Evolutionary conservation across 2,113 vertebrate species (phyloP).

Genomic region (Melanerpes formicivorus): DNA sequence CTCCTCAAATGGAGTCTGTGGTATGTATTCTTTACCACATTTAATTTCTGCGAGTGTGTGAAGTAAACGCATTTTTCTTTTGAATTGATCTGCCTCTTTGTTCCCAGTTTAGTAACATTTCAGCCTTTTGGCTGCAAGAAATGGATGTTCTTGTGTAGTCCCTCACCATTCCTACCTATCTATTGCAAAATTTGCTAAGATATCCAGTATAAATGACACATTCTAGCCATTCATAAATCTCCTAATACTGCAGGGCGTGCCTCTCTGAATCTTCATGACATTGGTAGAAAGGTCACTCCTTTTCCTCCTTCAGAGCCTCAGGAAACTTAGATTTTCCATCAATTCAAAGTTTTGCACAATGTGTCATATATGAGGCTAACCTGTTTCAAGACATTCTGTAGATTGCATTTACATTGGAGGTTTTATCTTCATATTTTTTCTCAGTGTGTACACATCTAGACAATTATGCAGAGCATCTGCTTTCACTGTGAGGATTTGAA

Average conservation of each 20-base stretch:
- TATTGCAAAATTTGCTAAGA: not conserved
- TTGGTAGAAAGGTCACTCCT: not conserved
- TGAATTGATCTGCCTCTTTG: not conserved
- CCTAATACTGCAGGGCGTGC: not conserved
- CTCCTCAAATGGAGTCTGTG: not conserved
- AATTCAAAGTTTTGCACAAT: not conserved
- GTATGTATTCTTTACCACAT: not conserved
- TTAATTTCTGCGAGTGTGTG: not conserved
- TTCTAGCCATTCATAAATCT: not conserved
- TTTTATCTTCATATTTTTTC: not conserved
- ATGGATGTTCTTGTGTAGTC: not conserved
- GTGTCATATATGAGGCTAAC: not conserved
- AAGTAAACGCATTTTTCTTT: not conserved
- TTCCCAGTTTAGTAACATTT: not conserved
- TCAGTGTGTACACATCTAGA: not conserved
- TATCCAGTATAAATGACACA: not conserved
- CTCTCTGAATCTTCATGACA: not conserved
- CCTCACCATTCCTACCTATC: not conserved
- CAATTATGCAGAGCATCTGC: not conserved
- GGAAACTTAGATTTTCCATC: fast-evolving
- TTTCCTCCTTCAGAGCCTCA: not conserved
- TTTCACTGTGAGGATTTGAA: not conserved
- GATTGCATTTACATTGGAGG: not conserved
- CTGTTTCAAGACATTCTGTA: not conserved
- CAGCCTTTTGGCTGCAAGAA: not conserved